Evolutionary conservation across 2,888 invertebrate genomes (phyloP).

Genomic region (Nysson spinosus): DNA sequence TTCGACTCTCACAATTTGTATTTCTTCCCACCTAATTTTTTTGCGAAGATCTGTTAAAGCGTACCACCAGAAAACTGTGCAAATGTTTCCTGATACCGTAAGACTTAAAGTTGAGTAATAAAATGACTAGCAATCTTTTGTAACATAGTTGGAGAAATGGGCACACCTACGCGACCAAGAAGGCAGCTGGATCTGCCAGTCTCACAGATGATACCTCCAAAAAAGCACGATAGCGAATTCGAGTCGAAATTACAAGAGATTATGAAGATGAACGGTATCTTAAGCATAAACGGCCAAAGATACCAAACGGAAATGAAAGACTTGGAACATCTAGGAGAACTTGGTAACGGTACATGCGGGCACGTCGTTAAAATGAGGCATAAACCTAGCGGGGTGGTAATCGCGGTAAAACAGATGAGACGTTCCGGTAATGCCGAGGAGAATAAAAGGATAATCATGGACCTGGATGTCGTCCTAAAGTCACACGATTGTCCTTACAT

Average conservation of each 20-base stretch:
- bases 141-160: conserved; percentile 76
- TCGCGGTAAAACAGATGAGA: conserved; percentile 99
- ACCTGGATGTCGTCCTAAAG: conserved; percentile 98
- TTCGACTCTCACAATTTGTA: too few species aligned
- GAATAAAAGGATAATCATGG: conserved; percentile 99
- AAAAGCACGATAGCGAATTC: conserved; percentile 81
- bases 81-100: too few species aligned
- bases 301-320: conserved; percentile 91
- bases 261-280: conserved; percentile 93
- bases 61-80: too few species aligned
- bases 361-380: conserved; percentile 98
- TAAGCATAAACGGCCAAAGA: conserved; percentile 88
- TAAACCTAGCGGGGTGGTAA: conserved; percentile 88
- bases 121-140: conserved; percentile 27
- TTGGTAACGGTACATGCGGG: conserved; percentile 97
- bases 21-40: too few species aligned
- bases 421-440: conserved; percentile 97
- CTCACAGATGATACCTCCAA: conserved; percentile 81
- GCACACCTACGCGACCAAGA: conserved; percentile 79
- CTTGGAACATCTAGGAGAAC: conserved; percentile 90
- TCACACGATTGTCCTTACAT: conserved; percentile 98
- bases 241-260: conserved; percentile 94
- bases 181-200: conserved; percentile 81
- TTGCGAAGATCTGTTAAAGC: too few species aligned
- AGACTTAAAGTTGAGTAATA: background rate